Conservation (phyloP, 2,113 vertebrate genomes). For the Syngnathoides biaculeatus region DNA sequence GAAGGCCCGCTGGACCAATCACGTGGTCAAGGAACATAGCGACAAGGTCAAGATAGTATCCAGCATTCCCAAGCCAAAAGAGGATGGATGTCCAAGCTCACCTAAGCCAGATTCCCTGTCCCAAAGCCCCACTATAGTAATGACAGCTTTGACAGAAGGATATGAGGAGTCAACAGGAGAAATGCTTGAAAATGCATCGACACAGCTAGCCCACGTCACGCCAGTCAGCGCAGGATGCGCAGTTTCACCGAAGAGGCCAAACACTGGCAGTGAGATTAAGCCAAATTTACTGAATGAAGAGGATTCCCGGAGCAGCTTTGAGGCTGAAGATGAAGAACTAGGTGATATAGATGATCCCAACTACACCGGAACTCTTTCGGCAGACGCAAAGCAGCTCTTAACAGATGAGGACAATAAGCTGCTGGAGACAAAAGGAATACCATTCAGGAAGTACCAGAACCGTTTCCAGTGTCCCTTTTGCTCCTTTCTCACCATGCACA, state of each 20-base stretch:
- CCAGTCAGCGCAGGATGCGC: conserved; percentile 83
- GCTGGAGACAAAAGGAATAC: conserved; percentile 94
- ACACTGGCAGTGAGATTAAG: conserved; percentile 80
- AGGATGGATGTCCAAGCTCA: conserved; percentile 71
- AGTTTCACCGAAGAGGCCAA: conserved; percentile 84
- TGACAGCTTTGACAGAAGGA: conserved; percentile 72
- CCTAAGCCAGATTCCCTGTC: conserved; percentile 76
- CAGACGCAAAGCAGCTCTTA: conserved; percentile 87
- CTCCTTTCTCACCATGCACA: conserved; percentile 94
- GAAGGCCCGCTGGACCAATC: conserved; percentile 88
- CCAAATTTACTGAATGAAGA: conserved; percentile 78
- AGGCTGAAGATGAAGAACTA: conserved; percentile 89
- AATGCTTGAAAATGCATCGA: conserved; percentile 72
- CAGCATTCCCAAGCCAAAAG: conserved; percentile 78
- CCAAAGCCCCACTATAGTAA: conserved; percentile 78
- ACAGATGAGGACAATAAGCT: conserved; percentile 92
- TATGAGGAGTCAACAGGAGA: conserved; percentile 73
- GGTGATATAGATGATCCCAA: conserved; percentile 88
- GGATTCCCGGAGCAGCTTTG: conserved; percentile 87
- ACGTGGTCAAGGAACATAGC: conserved; percentile 94
- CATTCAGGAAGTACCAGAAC: conserved; percentile 92
- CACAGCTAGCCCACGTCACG: conserved; percentile 83
- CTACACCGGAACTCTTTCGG: conserved; percentile 80
- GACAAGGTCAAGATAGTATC: conserved; percentile 95
- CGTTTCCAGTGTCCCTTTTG: conserved; percentile 98